Base-by-base conservation (phyloP, 2,888 invertebrate species). In the Thereva nobilitata region DNA sequence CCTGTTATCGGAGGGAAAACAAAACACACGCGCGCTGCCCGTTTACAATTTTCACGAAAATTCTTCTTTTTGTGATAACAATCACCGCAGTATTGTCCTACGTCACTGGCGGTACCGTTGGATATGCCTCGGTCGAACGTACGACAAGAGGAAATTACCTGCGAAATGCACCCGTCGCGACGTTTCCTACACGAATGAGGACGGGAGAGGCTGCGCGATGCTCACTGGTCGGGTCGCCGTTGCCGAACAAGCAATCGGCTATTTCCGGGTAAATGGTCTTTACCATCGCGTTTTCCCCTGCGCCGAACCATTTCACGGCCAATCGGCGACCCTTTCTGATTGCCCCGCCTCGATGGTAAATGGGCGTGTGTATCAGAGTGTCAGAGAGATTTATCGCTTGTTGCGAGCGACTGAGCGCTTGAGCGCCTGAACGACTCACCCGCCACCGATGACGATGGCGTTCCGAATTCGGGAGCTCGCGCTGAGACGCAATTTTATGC, bases 111-210 rank as follows among this genome's bases (percentile, higher is more conserved):
- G 9, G n/a, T 56, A 56, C 56, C 56, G 56, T 56, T 56, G n/a
- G 35, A 56, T 42, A 44, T 44, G 44, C 34, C 44, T 47, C 59
- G 59, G 49, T 10, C 38, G 49, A 10, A 45, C 38, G 7, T 12
- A 12, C 12, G 55, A 55, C 38, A 55, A 6, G 47, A 40, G 59
- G 40, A 40, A 38, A 38, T 37, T 12, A 59, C 34, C 59, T 44
- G 59, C 59, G 59, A 10, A 47, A 23, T 59, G 47, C 54, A 54
- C 54, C 54, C 59, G 54, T 50, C 50, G 38, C 68, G 65, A 68
- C 68, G 68, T 64, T 42, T 53, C 53, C 38, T 54, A 59, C 68
- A 68, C 68, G 68, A 68, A 68, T 68, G 68, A 64, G 23, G 42
- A 23, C 23, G 23, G 23, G 23, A 23, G 23, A 45, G 59, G 49